A percentile compares a stretch with the other conserved stretches of the same genome.
Conservation (phyloP, 2,797 vertebrate genomes). For the Pseudopleuronectes americanus region DNA sequence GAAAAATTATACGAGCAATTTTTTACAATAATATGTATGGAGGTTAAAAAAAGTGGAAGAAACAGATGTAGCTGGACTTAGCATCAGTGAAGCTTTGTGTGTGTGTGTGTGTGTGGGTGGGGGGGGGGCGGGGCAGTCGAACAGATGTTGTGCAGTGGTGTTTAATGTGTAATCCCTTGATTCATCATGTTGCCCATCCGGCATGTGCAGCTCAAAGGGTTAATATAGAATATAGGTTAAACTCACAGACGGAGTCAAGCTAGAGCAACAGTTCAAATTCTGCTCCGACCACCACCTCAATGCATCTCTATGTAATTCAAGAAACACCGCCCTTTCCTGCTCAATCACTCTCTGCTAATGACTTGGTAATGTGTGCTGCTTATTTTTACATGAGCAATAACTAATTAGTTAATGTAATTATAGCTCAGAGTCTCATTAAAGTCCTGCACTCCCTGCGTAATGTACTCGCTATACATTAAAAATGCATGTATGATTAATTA, state of each 20-base stretch:
- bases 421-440: slow-evolving; percentile 34
- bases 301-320: background rate
- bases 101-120: background rate
- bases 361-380: slow-evolving; percentile 31
- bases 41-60: background rate
- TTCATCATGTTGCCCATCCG: slow-evolving; percentile 48
- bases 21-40: background rate
- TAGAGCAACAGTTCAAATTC: slow-evolving; percentile 27
- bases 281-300: background rate
- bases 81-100: background rate
- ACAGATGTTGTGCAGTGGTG: slow-evolving; percentile 63
- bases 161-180: slow-evolving; percentile 64
- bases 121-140: background rate
- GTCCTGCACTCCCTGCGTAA: slow-evolving; percentile 17
- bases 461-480: slow-evolving; percentile 39
- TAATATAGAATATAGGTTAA: slow-evolving; percentile 70
- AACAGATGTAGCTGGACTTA: background rate
- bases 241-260: slow-evolving; percentile 21
- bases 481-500: slow-evolving; percentile 41
- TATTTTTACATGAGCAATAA: slow-evolving; percentile 52
- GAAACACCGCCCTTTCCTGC: background rate
- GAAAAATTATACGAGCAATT: no score
- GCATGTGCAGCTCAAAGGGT: slow-evolving; percentile 52
- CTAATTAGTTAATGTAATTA: slow-evolving; percentile 50
- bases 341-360: slow-evolving; percentile 20